phyloP scores from a whole-genome alignment of 1,140 invertebrate genomes.

The Magallana gigas region DNA sequence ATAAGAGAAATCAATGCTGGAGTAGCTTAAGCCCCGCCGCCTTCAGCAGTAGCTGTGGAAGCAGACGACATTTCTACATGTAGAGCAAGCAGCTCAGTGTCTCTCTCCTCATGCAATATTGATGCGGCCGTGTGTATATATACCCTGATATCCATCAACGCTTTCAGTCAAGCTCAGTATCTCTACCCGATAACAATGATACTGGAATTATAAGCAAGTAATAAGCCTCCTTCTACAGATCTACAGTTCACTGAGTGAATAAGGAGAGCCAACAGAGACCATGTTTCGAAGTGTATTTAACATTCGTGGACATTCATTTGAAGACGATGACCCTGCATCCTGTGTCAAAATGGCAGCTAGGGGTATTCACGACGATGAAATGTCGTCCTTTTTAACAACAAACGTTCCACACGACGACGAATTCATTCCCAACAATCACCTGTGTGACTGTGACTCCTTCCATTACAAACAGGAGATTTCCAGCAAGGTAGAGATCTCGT shows the following conservation, averaged over 20 bases:
- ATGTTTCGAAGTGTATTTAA: constrained; percentile 52
- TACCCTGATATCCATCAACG: constrained; percentile 24
- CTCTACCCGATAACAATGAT: neutral
- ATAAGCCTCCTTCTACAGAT: neutral
- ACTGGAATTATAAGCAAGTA: neutral
- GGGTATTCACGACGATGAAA: constrained; percentile 54
- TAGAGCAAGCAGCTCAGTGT: neutral
- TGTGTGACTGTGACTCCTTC: constrained; percentile 28
- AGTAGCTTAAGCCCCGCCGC: constrained; percentile 21
- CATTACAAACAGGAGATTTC: neutral
- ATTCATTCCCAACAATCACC: constrained; percentile 23
- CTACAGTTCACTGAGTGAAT: constrained; percentile 15
- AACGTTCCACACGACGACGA: constrained; percentile 55
- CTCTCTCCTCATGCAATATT: constrained; percentile 14
- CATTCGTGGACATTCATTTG: constrained; percentile 49
- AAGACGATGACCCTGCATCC: constrained; percentile 45
- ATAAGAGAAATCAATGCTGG: constrained; percentile 27
- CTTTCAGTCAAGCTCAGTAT: constrained; percentile 12
- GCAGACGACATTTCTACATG: constrained; percentile 24
- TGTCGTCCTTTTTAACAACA: constrained; percentile 51
- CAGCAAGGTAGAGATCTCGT: neutral
- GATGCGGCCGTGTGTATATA: constrained; percentile 12
- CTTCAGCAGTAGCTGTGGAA: constrained; percentile 4
- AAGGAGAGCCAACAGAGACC: neutral
- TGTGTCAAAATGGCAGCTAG: constrained; percentile 56